phyloP scores from a whole-genome alignment of 2,113 vertebrate genomes.

The Anolis carolinensis region DNA sequence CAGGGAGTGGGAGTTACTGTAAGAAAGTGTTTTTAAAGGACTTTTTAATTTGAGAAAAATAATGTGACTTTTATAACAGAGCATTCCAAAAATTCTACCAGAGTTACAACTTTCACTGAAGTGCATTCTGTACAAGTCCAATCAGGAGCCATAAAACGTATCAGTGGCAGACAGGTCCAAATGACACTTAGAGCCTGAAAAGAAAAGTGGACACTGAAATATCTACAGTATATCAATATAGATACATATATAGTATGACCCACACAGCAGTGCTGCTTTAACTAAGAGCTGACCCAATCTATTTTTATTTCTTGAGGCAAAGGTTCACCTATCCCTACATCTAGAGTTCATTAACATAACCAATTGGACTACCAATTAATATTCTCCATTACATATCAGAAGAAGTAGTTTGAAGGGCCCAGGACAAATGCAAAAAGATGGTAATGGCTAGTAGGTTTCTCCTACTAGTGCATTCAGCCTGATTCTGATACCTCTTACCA shows the following conservation, averaged over 20 bases:
- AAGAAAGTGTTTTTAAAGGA: slow-evolving; percentile 38
- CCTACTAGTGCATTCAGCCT: no score
- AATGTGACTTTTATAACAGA: neutral
- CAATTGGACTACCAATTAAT: no score
- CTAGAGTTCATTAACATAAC: no score
- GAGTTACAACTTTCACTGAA: neutral
- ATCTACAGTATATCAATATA: no score
- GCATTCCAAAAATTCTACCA: neutral
- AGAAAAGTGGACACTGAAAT: neutral
- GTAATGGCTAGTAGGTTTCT: no score
- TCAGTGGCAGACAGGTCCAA: neutral
- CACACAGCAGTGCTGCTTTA: neutral
- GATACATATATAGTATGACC: neutral
- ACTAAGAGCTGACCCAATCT: neutral
- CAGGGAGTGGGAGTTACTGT: slow-evolving; percentile 47
- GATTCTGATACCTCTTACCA: no score
- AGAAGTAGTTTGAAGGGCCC: no score
- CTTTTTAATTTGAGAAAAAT: slow-evolving; percentile 26
- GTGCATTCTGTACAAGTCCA: neutral
- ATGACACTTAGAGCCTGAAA: neutral
- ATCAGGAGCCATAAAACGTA: neutral
- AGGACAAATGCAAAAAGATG: no score
- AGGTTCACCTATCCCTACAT: no score
- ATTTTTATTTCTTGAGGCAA: no score
- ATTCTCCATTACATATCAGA: no score